Conservation (phyloP, 1,140 invertebrate species). For the Pteromalus puparum region DNA sequence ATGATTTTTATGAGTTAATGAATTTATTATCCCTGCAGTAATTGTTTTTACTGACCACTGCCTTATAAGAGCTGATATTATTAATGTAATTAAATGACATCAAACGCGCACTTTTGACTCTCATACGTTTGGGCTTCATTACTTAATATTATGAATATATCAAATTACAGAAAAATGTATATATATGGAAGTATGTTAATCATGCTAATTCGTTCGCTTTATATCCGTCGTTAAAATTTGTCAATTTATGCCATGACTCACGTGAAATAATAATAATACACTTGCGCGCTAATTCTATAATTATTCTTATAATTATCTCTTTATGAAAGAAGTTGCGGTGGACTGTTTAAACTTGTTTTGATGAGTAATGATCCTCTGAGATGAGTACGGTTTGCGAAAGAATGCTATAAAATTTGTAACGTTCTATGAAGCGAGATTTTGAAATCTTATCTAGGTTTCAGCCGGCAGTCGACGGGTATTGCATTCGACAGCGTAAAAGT, state of each 20-base stretch:
- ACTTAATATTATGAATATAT: too few species aligned
- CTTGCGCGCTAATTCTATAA: neutral
- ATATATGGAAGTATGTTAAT: too few species aligned
- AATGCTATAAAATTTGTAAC: conserved; percentile 1
- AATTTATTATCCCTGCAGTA: too few species aligned
- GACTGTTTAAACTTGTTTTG: neutral
- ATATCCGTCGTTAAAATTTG: neutral
- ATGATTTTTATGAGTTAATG: too few species aligned
- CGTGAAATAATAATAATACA: neutral
- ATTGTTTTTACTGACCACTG: too few species aligned
- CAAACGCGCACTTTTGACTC: too few species aligned
- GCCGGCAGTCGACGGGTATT: neutral
- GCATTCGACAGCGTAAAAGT: neutral
- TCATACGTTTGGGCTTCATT: too few species aligned
- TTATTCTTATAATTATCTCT: conserved; percentile 1
- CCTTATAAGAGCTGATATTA: too few species aligned
- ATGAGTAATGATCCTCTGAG: neutral
- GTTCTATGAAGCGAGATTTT: neutral
- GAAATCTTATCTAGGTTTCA: neutral
- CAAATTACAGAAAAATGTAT: too few species aligned
- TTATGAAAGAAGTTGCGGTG: neutral
- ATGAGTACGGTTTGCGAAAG: neutral
- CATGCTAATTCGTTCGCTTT: neutral
- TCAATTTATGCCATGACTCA: neutral
- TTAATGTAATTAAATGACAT: too few species aligned